A percentile compares a stretch with the other conserved stretches of the same genome.
These are phyloP conservation scores for Polydrusus cervinus DNA, from an alignment of 2,888 invertebrate genomes.

Conservation along the genomic window DNA sequence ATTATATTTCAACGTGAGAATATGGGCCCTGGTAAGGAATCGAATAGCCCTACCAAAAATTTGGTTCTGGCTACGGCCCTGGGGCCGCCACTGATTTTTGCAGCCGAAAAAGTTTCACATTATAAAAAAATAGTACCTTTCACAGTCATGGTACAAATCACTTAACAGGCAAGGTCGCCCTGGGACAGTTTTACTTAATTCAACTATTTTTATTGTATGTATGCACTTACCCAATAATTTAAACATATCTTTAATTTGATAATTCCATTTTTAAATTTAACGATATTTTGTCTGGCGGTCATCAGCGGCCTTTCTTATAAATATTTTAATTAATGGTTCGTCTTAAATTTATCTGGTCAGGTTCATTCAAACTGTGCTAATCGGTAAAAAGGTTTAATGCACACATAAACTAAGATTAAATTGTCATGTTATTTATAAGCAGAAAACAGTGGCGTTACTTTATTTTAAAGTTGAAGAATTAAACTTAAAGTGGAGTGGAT, in stretches of 20 bases:
- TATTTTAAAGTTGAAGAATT: background rate
- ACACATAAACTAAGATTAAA: slow-evolving; percentile 34
- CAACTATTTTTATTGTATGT: too few relatives aligned
- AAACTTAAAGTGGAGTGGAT: too few relatives aligned
- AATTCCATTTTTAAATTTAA: slow-evolving; percentile 19
- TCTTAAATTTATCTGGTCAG: slow-evolving; percentile 32
- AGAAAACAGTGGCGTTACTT: slow-evolving; percentile 8
- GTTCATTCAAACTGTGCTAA: slow-evolving; percentile 35
- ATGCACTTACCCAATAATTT: slow-evolving; percentile 35
- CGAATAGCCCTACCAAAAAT: too few relatives aligned
- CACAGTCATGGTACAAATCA: too few relatives aligned
- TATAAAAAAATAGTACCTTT: too few relatives aligned
- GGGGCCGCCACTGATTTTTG: too few relatives aligned
- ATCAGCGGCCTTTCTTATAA: slow-evolving; percentile 35
- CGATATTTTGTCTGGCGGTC: slow-evolving; percentile 18
- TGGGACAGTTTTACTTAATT: too few relatives aligned
- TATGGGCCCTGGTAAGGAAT: too few relatives aligned
- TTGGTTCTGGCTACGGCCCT: too few relatives aligned
- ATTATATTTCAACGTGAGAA: too few relatives aligned
- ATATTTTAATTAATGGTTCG: slow-evolving; percentile 30
- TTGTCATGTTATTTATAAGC: slow-evolving; percentile 1
- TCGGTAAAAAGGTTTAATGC: slow-evolving; percentile 34
- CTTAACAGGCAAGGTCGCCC: too few relatives aligned
- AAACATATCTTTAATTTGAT: slow-evolving; percentile 26
- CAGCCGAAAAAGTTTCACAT: too few relatives aligned